Base-by-base conservation (phyloP, 2,888 invertebrate genomes). In the Cryptophagus acutangulus region DNA sequence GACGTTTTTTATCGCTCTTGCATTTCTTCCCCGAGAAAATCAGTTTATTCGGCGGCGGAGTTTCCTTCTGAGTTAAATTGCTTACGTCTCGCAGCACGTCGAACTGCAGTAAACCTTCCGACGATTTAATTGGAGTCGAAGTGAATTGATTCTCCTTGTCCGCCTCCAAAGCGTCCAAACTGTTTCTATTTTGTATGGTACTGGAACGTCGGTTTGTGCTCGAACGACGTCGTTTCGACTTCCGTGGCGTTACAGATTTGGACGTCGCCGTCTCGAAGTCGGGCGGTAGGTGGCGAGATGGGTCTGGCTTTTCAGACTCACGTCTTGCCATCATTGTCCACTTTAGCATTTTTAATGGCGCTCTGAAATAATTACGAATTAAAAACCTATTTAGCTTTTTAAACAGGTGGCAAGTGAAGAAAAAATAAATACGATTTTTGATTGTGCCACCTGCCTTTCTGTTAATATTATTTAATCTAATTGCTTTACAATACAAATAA, bases 121-220 rank as follows among this genome's bases (percentile, higher is more conserved):
- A 42, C 9, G 63, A 61, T 61, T 77, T 78, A 41, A 76, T 76
- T 15, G 76, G 77, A 2, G 77, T 77, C 49, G 78, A 77, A 57
- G 74, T 77, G 46, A 71, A 79, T 51, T 75, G 75, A 52, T 78
- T 78, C 47, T 78, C 79, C 37, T 79, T 79, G 47, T 74, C 74
- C 2, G 73, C 72, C 40, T 76, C 71, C 33, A 71, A 71, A 3
- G 73, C 72, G 38, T 76, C 70, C 33, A 71, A 70, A 47, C 75
- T 73, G 8, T 72, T 59, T 49, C 76, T 73, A 41, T 74, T 73
- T 8, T 49, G 50, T 71, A 69, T 43, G 6, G 62, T 62, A 12
- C 59, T 55, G 70, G 74, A 58, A 69, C 70, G 54, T 69, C 75
- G 39, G 69, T 71, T 69, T 74, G 38, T 72, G 70, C 51, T 73